Percentiles rank a stretch among this genome's conserved stretches.
Conservation (phyloP, 1,140 invertebrate species). For the Drosophila albomicans region DNA sequence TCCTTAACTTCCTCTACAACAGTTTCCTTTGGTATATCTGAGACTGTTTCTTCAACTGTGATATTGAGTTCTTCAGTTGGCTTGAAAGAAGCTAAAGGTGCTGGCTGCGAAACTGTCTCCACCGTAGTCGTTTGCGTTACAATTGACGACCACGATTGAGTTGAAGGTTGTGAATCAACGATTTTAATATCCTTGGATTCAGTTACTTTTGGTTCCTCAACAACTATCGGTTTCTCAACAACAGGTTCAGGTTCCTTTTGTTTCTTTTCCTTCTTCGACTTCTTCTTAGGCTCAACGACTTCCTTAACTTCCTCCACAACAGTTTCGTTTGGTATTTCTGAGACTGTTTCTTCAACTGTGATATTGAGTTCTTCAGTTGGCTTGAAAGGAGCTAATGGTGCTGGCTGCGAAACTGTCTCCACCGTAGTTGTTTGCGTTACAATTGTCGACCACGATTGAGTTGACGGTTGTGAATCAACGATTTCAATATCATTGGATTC, state of each 20-base stretch:
- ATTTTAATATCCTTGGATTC: background rate
- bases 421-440: background rate
- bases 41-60: background rate
- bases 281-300: conserved; percentile 26
- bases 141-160: conserved; percentile 46
- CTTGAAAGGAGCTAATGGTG: conserved; percentile 23
- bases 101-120: background rate
- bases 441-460: conserved; percentile 22
- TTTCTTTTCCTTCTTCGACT: conserved; percentile 49
- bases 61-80: conserved; percentile 8
- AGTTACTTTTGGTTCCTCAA: background rate
- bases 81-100: conserved; percentile 13
- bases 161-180: background rate
- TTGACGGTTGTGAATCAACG: background rate
- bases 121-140: conserved; percentile 18
- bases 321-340: background rate
- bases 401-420: background rate
- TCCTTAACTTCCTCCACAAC: background rate
- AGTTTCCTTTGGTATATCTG: too few relatives aligned
- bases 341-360: background rate
- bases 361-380: background rate
- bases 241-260: conserved; percentile 8
- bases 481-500: background rate
- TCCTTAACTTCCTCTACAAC: background rate
- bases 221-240: background rate